phyloP scores from a whole-genome alignment of 2,888 invertebrate species.

The Catonia carolina region DNA sequence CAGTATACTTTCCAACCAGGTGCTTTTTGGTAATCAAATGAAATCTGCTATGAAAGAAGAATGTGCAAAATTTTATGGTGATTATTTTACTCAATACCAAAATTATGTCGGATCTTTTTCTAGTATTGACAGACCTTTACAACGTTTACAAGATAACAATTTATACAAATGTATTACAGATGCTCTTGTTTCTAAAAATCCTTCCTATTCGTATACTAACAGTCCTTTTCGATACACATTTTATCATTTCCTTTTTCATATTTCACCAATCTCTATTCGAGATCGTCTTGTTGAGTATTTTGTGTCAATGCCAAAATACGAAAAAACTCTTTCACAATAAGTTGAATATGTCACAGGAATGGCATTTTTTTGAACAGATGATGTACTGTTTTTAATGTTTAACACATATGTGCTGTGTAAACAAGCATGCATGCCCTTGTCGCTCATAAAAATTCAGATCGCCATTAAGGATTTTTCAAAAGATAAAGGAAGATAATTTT shows the following conservation, averaged over 20 bases:
- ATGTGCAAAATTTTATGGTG: conserved; percentile 55
- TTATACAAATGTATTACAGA: conserved; percentile 57
- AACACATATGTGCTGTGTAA: no score
- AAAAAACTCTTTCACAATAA: no score
- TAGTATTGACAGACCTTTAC: conserved; percentile 35
- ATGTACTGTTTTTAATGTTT: no score
- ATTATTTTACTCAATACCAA: conserved; percentile 58
- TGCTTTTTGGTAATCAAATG: conserved; percentile 57
- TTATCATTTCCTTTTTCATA: conserved; percentile 58
- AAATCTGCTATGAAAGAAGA: conserved; percentile 54
- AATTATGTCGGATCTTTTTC: conserved; percentile 50
- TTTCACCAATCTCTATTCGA: conserved; percentile 51
- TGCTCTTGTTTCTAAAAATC: conserved; percentile 54
- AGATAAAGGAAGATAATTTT: no score
- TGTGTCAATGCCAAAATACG: conserved; percentile 53
- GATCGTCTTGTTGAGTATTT: conserved; percentile 58
- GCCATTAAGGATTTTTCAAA: no score
- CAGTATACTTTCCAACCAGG: conserved; percentile 60
- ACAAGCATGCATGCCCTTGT: no score
- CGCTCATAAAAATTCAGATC: no score
- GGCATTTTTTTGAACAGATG: no score
- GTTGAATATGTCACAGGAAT: no score
- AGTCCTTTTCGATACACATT: conserved; percentile 60
- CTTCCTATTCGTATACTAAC: conserved; percentile 57
- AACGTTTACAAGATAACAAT: conserved; percentile 44